Evolutionary conservation across 23 tunicate species (phyloP), one percentile per base, ranked within the genome.

Genomic region (Trididemnum nubilum): DNA sequence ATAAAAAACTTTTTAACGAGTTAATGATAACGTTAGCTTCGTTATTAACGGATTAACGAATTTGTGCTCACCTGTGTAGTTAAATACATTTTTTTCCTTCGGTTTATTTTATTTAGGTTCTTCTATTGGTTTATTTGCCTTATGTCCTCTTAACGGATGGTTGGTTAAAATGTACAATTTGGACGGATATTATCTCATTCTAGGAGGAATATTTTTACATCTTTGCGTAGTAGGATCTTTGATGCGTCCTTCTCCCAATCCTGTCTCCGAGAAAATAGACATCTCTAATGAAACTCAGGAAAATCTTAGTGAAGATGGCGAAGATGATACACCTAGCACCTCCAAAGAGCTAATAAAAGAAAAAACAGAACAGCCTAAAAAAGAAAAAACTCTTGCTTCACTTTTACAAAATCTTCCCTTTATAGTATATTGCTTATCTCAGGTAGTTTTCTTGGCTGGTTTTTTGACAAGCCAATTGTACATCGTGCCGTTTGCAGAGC

Each of bases 401-500:
- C 90, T 91, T 33, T 29, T 81, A 1, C 65, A 31, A 67, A 76
- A 77, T 65, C 73, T 60, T 12, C 72, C 97, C 1, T 91, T 12
- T 70, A 12, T 85, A 22, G 85, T 91, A 19, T 91, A 85, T 33
- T 91, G 97, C 70, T 2, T 82, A n/a, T 85, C 90, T 1, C 97
- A 91, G 59, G 77, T 85, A 0, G 81, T 91, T 4, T 91, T 91
- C 59, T 65, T 91, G 5, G 87, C 90, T 25, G 97, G 97, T n/a
- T 91, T 81, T 81, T 57, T 91, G 38, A 71, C 76, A 9, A 58
- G 71, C 32, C 97, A 91, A 61, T 74, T 91, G 38, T 91, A 91
- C 77, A 91, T 91, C 26, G 87, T 91, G 22, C 97, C 97, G 36
- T 91, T 78, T 69, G 97, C 97, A 21, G 84, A 76, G 54, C 52